Conservation (phyloP, 2,113 vertebrate genomes). For the Puma concolor region DNA sequence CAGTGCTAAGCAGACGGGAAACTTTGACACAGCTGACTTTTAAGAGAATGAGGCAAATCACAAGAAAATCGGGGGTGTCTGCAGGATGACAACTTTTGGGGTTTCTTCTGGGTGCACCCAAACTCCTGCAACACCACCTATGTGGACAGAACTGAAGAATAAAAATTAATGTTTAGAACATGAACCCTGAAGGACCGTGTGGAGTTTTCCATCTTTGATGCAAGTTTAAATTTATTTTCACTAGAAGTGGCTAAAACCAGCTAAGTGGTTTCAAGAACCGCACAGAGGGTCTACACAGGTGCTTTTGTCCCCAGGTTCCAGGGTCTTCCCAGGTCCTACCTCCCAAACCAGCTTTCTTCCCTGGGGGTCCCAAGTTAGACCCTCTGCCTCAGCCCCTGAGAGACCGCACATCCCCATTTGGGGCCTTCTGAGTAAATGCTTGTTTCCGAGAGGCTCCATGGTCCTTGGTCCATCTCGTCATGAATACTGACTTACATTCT, state of each 20-base stretch:
- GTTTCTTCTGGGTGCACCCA: neutral
- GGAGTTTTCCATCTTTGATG: neutral
- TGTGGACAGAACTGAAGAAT: neutral
- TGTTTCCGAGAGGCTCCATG: too few species aligned
- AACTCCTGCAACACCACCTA: neutral
- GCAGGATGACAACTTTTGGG: neutral
- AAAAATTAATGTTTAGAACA: neutral
- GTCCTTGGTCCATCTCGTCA: neutral
- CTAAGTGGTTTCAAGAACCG: neutral
- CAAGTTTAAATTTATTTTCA: neutral
- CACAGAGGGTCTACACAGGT: neutral
- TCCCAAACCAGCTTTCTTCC: neutral
- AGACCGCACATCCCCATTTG: neutral
- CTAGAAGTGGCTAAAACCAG: neutral
- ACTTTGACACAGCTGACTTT: neutral
- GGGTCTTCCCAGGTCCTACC: neutral
- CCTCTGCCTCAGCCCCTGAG: neutral
- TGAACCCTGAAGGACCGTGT: neutral
- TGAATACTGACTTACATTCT: too few species aligned
- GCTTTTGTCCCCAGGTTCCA: neutral
- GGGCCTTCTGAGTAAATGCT: neutral
- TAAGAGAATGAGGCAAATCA: neutral
- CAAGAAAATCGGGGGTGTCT: neutral
- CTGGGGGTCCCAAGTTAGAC: too few species aligned
- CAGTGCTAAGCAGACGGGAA: neutral